These are phyloP conservation scores for Sardinella longiceps DNA, from an alignment of 2,797 vertebrate species.

Conservation along the genomic window DNA sequence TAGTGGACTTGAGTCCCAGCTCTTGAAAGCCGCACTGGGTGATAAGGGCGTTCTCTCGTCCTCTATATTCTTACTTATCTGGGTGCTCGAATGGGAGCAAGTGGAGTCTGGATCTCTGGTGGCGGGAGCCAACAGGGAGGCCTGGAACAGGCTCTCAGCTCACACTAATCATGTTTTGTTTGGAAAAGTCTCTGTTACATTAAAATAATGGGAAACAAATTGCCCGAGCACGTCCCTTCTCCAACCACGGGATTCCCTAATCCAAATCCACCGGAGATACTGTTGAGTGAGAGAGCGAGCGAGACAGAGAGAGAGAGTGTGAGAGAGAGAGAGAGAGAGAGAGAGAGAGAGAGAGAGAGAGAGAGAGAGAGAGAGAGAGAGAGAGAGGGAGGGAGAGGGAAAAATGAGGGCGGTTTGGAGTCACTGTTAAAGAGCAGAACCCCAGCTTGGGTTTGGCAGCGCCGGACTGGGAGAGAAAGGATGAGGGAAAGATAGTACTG, in stretches of 20 bases:
- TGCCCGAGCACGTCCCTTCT: conserved; percentile 59
- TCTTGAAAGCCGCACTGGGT: background rate
- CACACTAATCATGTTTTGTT: conserved; percentile 62
- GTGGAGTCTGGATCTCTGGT: conserved; percentile 54
- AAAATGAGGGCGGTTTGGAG: conserved; percentile 35
- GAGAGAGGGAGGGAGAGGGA: conserved; percentile 31
- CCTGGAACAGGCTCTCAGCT: conserved; percentile 45
- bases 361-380: conserved; percentile 27
- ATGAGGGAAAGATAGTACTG: conserved; percentile 48
- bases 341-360: background rate
- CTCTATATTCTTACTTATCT: conserved; percentile 33
- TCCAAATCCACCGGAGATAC: conserved; percentile 56
- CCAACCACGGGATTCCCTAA: conserved; percentile 59
- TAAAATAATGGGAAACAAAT: conserved; percentile 73
- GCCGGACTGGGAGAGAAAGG: conserved; percentile 28
- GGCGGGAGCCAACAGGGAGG: conserved; percentile 51
- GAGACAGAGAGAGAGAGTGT: conserved; percentile 37
- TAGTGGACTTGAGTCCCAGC: background rate
- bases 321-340: background rate
- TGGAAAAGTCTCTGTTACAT: conserved; percentile 62
- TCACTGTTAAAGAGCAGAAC: conserved; percentile 35
- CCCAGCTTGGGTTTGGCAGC: conserved; percentile 18
- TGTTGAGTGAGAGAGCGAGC: conserved; percentile 16
- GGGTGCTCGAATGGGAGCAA: conserved; percentile 48
- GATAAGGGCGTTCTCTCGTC: background rate